Evolutionary conservation across 2,888 invertebrate species (phyloP).

Genomic region (Hylaea fasciaria): DNA sequence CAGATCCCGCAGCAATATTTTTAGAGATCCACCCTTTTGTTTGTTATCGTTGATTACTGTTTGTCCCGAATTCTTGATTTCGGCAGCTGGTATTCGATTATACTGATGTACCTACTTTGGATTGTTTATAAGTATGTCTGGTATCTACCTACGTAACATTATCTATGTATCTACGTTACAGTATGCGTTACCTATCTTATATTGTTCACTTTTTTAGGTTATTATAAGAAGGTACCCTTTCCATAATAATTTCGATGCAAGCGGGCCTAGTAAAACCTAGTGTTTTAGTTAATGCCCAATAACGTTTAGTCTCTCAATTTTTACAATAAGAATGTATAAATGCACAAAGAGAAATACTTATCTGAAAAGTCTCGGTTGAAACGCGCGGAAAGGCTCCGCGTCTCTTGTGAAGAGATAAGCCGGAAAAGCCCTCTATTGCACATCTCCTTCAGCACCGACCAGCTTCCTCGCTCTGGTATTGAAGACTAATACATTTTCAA

Average conservation of each 20-base stretch:
- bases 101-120: conserved; percentile 1
- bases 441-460: conserved; percentile 35
- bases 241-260: no score
- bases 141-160: background rate
- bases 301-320: background rate
- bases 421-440: conserved; percentile 51
- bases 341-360: background rate
- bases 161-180: conserved; percentile 7
- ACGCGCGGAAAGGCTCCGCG: conserved; percentile 48
- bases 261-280: no score
- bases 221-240: no score
- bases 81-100: conserved; percentile 5
- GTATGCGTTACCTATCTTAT: no score
- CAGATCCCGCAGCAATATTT: conserved; percentile 32
- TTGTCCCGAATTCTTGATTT: conserved; percentile 27
- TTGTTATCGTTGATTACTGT: conserved; percentile 32
- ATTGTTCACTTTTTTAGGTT: no score
- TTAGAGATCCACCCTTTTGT: conserved; percentile 36
- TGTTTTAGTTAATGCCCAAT: no score
- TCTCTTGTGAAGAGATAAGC: conserved; percentile 59
- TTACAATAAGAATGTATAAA: background rate
- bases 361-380: conserved; percentile 47
- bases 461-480: conserved; percentile 37
- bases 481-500: conserved; percentile 32
- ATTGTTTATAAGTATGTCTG: background rate